phyloP scores from a whole-genome alignment of 2,888 invertebrate genomes.

The Diplazon laetatorius region DNA sequence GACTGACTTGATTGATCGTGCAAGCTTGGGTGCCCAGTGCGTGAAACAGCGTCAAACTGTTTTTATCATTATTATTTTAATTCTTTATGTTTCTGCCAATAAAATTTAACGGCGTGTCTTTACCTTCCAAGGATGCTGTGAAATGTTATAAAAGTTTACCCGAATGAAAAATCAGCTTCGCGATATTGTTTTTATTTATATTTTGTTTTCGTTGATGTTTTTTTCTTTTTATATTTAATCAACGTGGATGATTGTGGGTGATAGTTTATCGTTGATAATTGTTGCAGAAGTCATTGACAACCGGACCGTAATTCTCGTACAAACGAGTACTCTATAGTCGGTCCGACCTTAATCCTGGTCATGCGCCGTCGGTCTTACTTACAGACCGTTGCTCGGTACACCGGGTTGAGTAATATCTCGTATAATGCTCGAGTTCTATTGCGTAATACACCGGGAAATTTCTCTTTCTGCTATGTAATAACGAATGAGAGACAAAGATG shows the following conservation, averaged over 20 bases:
- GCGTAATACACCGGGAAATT: conserved; percentile 71
- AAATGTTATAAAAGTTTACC: conserved; percentile 13
- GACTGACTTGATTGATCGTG: conserved; percentile 18
- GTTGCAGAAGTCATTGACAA: not conserved
- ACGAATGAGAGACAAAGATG: conserved; percentile 35
- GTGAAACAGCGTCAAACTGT: conserved; percentile 32
- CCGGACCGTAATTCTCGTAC: not conserved
- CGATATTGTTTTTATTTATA: too few species aligned
- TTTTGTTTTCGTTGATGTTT: too few species aligned
- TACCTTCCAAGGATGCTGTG: not conserved
- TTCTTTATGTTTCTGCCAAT: too few species aligned
- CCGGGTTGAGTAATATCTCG: conserved; percentile 68
- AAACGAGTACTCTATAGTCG: conserved; percentile 22
- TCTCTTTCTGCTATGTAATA: conserved; percentile 74
- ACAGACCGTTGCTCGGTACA: conserved; percentile 45
- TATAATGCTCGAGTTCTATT: conserved; percentile 57
- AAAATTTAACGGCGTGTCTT: not conserved
- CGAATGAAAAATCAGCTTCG: too few species aligned
- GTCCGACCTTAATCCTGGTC: conserved; percentile 62
- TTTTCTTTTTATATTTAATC: conserved; percentile 1
- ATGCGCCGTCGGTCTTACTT: conserved; percentile 48
- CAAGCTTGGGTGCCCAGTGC: not conserved
- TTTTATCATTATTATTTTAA: too few species aligned
- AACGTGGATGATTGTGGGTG: not conserved
- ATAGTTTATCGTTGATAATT: not conserved